Percentiles rank a stretch among this genome's conserved stretches.
Evolutionary conservation across 1,140 invertebrate genomes (phyloP).

Genomic region (Drosophila arizonae): DNA sequence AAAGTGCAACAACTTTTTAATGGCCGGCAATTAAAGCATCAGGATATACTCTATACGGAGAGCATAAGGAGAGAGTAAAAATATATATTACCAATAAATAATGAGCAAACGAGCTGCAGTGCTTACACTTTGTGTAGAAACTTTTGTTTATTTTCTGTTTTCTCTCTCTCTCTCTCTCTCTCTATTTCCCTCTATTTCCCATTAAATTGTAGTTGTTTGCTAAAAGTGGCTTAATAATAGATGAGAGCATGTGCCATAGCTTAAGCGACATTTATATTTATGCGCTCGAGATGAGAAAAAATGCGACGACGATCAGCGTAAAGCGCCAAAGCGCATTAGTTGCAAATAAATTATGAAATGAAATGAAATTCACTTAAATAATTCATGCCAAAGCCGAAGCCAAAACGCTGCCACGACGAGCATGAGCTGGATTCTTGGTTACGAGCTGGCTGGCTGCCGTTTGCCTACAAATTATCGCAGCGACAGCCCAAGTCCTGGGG

Average conservation of each 20-base stretch:
- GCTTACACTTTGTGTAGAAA: conserved; percentile 5
- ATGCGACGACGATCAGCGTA: conserved; percentile 46
- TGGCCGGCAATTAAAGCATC: conserved; percentile 66
- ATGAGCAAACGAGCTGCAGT: not conserved
- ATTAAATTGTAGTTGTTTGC: not conserved
- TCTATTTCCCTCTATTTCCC: not conserved
- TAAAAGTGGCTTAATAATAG: conserved; percentile 57
- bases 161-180: not conserved
- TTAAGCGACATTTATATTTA: conserved; percentile 56
- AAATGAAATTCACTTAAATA: conserved; percentile 75
- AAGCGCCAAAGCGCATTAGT: conserved; percentile 64
- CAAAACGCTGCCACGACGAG: conserved; percentile 30
- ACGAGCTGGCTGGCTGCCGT: conserved; percentile 37
- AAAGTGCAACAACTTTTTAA: conserved; percentile 75
- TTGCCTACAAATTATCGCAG: conserved; percentile 71
- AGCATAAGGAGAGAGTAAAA: not conserved
- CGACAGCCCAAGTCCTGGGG: conserved; percentile 29
- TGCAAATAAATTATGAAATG: conserved; percentile 66
- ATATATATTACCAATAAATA: conserved; percentile 42
- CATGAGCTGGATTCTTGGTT: conserved; percentile 54
- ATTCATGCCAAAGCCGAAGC: conserved; percentile 56
- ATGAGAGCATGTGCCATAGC: conserved; percentile 54
- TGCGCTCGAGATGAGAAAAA: conserved; percentile 49
- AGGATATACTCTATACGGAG: conserved; percentile 15
- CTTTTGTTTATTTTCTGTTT: not conserved